A percentile compares a stretch with the other conserved stretches of the same genome.
These are phyloP conservation scores for Zaprionus bogoriensis DNA, from an alignment of 2,888 invertebrate species.

Conservation along the genomic window DNA sequence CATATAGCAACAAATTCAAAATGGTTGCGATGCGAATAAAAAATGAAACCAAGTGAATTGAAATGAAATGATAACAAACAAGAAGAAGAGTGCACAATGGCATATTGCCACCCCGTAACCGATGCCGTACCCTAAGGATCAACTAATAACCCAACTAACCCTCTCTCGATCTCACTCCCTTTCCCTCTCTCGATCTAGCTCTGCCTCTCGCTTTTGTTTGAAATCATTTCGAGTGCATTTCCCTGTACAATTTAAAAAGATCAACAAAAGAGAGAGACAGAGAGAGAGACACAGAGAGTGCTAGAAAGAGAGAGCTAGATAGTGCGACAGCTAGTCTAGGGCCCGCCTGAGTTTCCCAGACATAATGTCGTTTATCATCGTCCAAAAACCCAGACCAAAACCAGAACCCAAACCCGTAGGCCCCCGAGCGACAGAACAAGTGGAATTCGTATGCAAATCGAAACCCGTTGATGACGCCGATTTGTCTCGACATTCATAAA, in stretches of 20 bases:
- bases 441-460: conserved; percentile 68
- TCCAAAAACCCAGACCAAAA: conserved; percentile 17
- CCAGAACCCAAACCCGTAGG: conserved; percentile 14
- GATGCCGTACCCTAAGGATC: neutral
- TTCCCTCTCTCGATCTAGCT: neutral
- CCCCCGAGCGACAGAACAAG: conserved; percentile 28
- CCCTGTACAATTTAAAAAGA: conserved; percentile 17
- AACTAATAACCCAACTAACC: neutral
- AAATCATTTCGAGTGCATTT: conserved; percentile 26
- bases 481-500: conserved; percentile 79
- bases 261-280: neutral
- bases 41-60: too few relatives aligned
- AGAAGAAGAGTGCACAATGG: neutral
- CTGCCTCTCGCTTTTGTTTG: neutral
- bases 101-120: neutral
- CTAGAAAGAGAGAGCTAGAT: neutral
- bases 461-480: conserved; percentile 80
- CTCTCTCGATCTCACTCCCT: neutral
- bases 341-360: conserved; percentile 20
- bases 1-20: neutral
- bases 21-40: neutral
- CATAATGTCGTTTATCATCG: conserved; percentile 55
- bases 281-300: neutral
- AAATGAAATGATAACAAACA: conserved; percentile 6
- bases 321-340: conserved; percentile 44